Percentiles rank a stretch among this genome's conserved stretches.
Conservation (phyloP, 2,113 vertebrate species). For the Onychostoma macrolepis region DNA sequence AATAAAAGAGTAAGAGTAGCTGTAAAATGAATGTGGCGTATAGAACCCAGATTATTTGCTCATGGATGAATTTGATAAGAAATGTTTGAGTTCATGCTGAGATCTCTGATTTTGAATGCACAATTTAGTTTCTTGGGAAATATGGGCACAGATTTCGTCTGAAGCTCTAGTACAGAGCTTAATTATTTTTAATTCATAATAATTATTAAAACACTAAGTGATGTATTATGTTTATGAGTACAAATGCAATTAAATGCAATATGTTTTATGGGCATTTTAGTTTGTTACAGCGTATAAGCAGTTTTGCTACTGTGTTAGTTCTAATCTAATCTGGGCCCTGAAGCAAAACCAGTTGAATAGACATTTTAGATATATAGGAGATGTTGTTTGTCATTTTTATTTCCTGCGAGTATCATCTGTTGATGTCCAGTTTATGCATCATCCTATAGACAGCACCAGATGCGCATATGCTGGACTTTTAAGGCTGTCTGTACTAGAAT, state of each 20-base stretch:
- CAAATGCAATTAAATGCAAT: too few species aligned
- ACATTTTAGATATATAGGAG: background rate
- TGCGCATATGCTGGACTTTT: conserved; percentile 43
- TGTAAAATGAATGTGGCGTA: background rate
- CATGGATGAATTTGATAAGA: background rate
- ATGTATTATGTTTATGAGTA: too few species aligned
- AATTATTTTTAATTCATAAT: too few species aligned
- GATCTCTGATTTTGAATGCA: background rate
- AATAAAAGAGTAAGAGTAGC: background rate
- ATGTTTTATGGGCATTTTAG: background rate
- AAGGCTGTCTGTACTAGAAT: conserved; percentile 62
- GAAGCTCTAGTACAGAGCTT: too few species aligned
- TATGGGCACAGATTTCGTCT: background rate
- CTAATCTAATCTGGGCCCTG: background rate
- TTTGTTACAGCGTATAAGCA: background rate
- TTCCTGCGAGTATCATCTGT: background rate
- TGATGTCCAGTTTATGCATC: background rate
- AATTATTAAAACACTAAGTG: too few species aligned
- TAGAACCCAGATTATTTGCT: background rate
- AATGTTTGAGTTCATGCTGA: background rate
- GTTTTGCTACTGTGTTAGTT: background rate
- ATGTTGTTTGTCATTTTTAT: background rate
- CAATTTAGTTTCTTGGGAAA: background rate
- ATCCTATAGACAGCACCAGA: background rate
- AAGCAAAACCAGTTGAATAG: background rate